Evolutionary conservation across 2,888 invertebrate species (phyloP), one percentile per base, ranked within the genome.

Genomic region (Trisateles emortualis): DNA sequence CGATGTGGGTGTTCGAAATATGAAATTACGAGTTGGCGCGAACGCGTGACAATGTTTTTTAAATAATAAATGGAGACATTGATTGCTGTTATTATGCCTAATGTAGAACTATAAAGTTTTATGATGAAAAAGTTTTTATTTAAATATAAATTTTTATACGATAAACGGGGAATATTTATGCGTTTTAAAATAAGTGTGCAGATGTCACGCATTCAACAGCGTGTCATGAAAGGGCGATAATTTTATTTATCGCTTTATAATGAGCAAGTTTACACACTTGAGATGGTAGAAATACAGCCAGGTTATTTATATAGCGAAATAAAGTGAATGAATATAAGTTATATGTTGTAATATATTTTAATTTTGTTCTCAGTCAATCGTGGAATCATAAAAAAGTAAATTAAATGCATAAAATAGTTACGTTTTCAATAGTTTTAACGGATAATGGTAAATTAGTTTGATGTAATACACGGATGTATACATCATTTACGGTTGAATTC

Each of bases 1-100:
- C 92, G 81, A 81, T 87, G 92, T 92, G 92, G 92, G 92, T 92
- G 92, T 92, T 91, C 92, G 82, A 88, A 88, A 87, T 87, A 83
- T 84, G 82, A 88, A 90, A 90, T 90, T 89, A 88, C 74, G 83
- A 86, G 80, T 82, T 84, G 84, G 88, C 83, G 88, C 87, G 86
- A 90, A 90, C 84, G 84, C 84, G 88, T 81, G 88, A 89, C 86
- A 88, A 71, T 81, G 74, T 77, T 79, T 79, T 81, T 81, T 74
- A 64, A 74, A 76, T 78, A 78, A 83, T 75, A 76, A 76, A 81
- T 79, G 79, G 72, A 65, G 67, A 78, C 75, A 80, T 72, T 76
- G 78, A 79, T 79, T 78, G 74, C 67, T 77, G 78, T 73, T 80
- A 82, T 83, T 83, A 80, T 79, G 72, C 70, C 68, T 68, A 77